Percentiles rank a stretch among this genome's conserved stretches.
phyloP scores from a whole-genome alignment of 2,888 invertebrate genomes.

The Nomada fucata region DNA sequence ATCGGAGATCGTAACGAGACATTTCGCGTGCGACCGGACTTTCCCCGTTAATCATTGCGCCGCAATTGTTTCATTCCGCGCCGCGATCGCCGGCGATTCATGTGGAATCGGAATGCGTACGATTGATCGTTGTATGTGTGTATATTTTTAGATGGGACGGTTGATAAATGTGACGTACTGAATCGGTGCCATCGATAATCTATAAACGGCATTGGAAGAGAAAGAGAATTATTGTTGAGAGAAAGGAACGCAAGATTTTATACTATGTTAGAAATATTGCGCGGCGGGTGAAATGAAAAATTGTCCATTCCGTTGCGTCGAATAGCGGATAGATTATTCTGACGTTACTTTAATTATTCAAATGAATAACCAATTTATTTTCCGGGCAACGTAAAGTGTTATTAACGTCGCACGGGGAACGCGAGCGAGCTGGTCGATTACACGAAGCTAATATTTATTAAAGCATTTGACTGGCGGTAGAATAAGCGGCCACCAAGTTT shows the following conservation, averaged over 20 bases:
- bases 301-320: no score
- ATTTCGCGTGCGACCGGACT: no score
- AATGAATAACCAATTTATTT: no score
- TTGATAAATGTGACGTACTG: not conserved
- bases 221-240: no score
- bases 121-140: not conserved
- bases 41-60: not conserved
- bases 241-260: no score
- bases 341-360: no score
- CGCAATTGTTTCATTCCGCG: not conserved
- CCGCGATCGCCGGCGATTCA: not conserved
- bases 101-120: not conserved
- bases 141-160: not conserved
- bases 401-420: not conserved
- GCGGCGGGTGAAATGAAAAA: not conserved
- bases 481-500: conserved; percentile 9
- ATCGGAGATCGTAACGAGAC: not conserved
- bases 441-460: conserved; percentile 40
- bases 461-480: not conserved
- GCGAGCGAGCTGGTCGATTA: not conserved
- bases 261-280: no score
- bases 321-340: no score
- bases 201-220: not conserved
- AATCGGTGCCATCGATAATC: not conserved
- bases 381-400: not conserved